Percentiles rank a stretch among this genome's conserved stretches.
phyloP scores from a whole-genome alignment of 2,113 vertebrate species.

The Rhinogobius similis region DNA sequence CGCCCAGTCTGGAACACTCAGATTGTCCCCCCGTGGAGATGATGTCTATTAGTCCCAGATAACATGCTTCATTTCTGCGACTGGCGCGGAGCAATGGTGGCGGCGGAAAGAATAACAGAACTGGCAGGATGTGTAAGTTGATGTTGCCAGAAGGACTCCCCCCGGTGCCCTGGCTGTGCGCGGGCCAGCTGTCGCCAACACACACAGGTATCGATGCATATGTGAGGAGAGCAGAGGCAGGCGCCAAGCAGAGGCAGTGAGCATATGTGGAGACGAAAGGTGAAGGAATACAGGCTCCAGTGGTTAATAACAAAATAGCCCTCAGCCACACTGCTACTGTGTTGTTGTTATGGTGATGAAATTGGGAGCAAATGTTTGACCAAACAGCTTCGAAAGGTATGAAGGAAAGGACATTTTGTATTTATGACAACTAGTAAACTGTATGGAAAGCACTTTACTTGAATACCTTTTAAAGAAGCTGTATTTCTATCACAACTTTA shows the following conservation, averaged over 20 bases:
- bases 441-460: too few species aligned
- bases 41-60: conserved; percentile 64
- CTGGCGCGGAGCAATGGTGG: conserved; percentile 26
- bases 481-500: too few species aligned
- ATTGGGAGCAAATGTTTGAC: not conserved
- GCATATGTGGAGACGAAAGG: conserved; percentile 6
- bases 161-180: conserved; percentile 38
- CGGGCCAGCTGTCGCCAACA: conserved; percentile 38
- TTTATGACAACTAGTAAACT: too few species aligned
- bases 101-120: conserved; percentile 45
- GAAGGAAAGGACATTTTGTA: not conserved
- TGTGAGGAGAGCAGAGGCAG: not conserved
- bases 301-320: not conserved
- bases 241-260: not conserved
- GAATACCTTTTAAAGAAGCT: too few species aligned
- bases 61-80: conserved; percentile 52
- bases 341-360: conserved; percentile 8
- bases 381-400: not conserved
- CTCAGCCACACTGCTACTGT: not conserved
- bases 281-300: not conserved
- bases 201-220: conserved; percentile 6
- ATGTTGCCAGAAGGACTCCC: conserved; percentile 59
- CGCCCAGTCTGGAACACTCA: conserved; percentile 39
- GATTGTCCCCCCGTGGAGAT: conserved; percentile 54
- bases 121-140: conserved; percentile 33